A percentile compares a stretch with the other conserved stretches of the same genome.
Evolutionary conservation across 2,888 invertebrate genomes (phyloP).

Genomic region (Dyspetes luteomarginatus): DNA sequence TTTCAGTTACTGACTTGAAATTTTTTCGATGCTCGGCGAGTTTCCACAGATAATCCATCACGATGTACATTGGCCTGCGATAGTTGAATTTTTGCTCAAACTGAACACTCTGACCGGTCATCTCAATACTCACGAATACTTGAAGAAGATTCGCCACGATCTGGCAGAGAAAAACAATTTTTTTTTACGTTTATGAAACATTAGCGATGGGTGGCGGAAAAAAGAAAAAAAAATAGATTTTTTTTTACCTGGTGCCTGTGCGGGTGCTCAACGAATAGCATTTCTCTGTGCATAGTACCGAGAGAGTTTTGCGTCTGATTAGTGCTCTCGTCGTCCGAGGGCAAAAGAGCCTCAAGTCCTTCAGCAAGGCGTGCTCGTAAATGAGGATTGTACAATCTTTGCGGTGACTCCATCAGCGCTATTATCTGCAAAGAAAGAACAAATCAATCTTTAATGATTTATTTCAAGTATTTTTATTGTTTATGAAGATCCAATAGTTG

Average conservation of each 20-base stretch:
- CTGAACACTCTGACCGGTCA: conserved; percentile 97
- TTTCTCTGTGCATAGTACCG: conserved; percentile 87
- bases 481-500: background rate
- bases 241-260: conserved; percentile 88
- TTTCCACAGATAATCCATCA: conserved; percentile 96
- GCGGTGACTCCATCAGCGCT: conserved; percentile 94
- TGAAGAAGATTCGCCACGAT: conserved; percentile 92
- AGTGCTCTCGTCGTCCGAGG: conserved; percentile 87
- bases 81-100: conserved; percentile 99
- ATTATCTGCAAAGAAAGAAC: conserved; percentile 85
- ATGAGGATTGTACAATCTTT: conserved; percentile 95
- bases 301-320: conserved; percentile 81
- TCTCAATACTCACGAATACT: conserved; percentile 98
- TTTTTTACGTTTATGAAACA: background rate
- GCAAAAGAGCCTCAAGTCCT: conserved; percentile 93
- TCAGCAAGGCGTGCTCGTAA: conserved; percentile 95
- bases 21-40: conserved; percentile 90
- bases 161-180: conserved; percentile 82
- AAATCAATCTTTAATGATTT: conserved; percentile 1
- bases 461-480: background rate
- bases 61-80: conserved; percentile 96
- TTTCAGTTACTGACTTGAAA: conserved; percentile 87
- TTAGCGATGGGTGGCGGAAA: background rate
- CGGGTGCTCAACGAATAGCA: conserved; percentile 91
- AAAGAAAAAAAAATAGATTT: conserved; percentile 36